phyloP scores from a whole-genome alignment of 2,797 vertebrate species.

The Pseudocheirus occidentalis region DNA sequence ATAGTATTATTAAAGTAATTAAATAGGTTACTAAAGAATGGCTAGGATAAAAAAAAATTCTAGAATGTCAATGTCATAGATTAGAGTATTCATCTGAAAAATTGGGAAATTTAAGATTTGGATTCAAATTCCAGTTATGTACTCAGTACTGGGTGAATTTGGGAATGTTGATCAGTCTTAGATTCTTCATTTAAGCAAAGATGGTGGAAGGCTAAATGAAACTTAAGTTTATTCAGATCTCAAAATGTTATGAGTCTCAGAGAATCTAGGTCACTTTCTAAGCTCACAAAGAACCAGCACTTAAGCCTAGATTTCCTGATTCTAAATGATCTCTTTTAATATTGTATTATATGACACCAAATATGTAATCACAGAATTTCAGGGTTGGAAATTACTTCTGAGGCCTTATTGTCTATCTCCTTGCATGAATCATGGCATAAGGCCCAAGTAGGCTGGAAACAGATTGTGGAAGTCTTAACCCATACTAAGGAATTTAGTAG shows the following conservation, averaged over 20 bases:
- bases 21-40: not conserved
- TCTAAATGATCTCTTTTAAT: not conserved
- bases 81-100: not conserved
- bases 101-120: not conserved
- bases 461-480: not conserved
- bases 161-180: not conserved
- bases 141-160: not conserved
- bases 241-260: not conserved
- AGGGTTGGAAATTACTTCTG: not conserved
- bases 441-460: not conserved
- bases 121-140: not conserved
- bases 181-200: not conserved
- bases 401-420: not conserved
- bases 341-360: not conserved
- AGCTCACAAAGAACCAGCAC: not conserved
- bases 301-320: not conserved
- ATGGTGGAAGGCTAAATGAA: not conserved
- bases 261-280: not conserved
- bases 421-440: not conserved
- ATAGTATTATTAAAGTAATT: too few species aligned
- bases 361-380: not conserved
- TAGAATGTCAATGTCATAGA: not conserved
- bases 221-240: not conserved
- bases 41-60: not conserved
- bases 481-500: not conserved